Conservation (phyloP, 2,797 vertebrate species). For the Ptychobarbus kaznakovi region DNA sequence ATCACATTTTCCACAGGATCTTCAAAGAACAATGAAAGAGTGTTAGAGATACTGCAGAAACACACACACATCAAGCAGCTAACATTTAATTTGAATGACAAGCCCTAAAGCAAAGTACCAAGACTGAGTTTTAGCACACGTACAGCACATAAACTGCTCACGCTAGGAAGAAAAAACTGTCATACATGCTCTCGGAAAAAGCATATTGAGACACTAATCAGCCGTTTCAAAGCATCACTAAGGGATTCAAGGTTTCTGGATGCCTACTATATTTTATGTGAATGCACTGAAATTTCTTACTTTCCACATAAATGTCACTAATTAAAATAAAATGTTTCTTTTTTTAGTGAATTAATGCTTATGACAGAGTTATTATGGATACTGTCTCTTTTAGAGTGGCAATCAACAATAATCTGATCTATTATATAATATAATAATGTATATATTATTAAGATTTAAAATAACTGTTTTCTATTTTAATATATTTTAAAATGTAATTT, state of each 20-base stretch:
- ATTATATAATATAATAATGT: background rate
- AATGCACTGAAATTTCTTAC: background rate
- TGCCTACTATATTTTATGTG: background rate
- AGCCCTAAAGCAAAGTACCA: background rate
- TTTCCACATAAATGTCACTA: background rate
- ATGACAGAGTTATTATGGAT: background rate
- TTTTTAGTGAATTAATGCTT: background rate
- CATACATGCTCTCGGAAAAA: background rate
- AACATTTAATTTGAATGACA: background rate
- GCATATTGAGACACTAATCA: background rate
- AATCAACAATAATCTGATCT: background rate
- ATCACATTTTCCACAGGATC: constrained; percentile 69
- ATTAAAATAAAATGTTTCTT: background rate
- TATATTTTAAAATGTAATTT: background rate
- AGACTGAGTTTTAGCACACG: background rate
- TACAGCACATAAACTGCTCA: background rate
- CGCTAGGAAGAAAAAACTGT: background rate
- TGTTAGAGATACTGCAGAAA: constrained; percentile 23
- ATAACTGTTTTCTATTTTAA: background rate
- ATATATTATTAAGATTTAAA: background rate
- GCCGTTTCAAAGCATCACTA: background rate
- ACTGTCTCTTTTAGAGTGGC: background rate
- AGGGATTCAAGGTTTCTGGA: background rate
- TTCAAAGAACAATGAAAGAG: constrained; percentile 62
- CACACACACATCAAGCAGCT: constrained; percentile 26